A percentile compares a stretch with the other conserved stretches of the same genome.
These are phyloP conservation scores for Cassiopea andromeda DNA, from an alignment of 30 jellyfish, hydroid and myxozoan species.

Conservation along the genomic window DNA sequence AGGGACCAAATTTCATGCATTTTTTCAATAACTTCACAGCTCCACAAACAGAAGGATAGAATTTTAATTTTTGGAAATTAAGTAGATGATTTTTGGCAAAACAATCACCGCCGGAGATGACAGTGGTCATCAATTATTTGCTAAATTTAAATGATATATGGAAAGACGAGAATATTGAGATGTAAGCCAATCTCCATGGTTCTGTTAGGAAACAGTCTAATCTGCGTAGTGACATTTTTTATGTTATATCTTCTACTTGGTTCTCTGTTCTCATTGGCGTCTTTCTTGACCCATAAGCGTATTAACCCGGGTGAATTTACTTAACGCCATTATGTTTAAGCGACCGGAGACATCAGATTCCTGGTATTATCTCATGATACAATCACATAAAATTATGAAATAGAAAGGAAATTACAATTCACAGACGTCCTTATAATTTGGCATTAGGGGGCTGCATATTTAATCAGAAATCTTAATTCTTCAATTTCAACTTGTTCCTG, in stretches of 20 bases:
- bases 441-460: not conserved
- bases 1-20: too few relatives aligned
- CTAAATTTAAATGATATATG: not conserved
- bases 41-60: too few relatives aligned
- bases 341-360: constrained; percentile 7
- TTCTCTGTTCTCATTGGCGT: not conserved
- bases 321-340: not conserved
- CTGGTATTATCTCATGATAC: not conserved
- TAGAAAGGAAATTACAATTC: not conserved
- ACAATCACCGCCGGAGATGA: not conserved
- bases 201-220: not conserved
- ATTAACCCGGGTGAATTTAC: not conserved
- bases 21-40: too few relatives aligned
- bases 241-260: not conserved
- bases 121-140: not conserved
- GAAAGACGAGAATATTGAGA: not conserved
- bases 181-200: not conserved
- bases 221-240: not conserved
- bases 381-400: not conserved
- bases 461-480: not conserved
- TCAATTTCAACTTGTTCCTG: constrained; percentile 1
- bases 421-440: not conserved
- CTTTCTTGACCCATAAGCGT: not conserved
- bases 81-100: too few relatives aligned
- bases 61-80: too few relatives aligned